Conservation (phyloP, 1,140 invertebrate genomes). For the Plutomurus gul region DNA sequence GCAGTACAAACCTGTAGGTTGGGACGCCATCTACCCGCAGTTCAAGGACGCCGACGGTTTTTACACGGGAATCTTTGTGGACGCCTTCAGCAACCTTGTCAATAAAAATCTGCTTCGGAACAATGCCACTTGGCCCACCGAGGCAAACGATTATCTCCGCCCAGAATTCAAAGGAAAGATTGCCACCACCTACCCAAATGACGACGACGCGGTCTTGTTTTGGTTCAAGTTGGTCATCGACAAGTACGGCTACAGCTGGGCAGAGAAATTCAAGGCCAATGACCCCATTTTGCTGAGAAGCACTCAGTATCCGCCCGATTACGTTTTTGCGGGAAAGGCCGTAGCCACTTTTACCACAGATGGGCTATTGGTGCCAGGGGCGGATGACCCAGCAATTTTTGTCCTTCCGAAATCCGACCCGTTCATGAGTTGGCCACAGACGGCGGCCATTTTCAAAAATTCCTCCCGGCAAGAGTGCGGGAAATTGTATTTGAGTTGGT, state of each 20-base stretch:
- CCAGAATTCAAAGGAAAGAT: conserved; percentile 37
- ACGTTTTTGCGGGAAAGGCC: not conserved
- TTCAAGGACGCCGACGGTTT: conserved; percentile 34
- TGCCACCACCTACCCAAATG: conserved; percentile 41
- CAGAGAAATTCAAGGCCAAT: not conserved
- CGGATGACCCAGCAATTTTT: not conserved
- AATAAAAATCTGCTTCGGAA: conserved; percentile 12
- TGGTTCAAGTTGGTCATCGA: conserved; percentile 35
- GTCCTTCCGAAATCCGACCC: conserved; percentile 32
- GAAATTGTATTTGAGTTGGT: conserved; percentile 44
- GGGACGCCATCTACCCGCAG: not conserved
- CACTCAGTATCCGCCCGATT: not conserved
- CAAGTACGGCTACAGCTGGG: conserved; percentile 35
- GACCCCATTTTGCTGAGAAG: conserved; percentile 14
- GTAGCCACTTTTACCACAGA: not conserved
- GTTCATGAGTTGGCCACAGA: conserved; percentile 36
- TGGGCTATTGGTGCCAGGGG: not conserved
- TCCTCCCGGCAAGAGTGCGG: not conserved
- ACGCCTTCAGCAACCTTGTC: conserved; percentile 19
- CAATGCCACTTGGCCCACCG: conserved; percentile 4
- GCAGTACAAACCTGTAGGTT: conserved; percentile 28
- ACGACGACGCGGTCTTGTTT: conserved; percentile 45
- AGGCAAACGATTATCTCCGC: conserved; percentile 32
- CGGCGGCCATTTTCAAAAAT: conserved; percentile 40
- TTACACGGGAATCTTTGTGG: not conserved